A percentile compares a stretch with the other conserved stretches of the same genome.
These are phyloP conservation scores for Podarcis muralis DNA, from an alignment of 2,113 vertebrate species.

Conservation along the genomic window DNA sequence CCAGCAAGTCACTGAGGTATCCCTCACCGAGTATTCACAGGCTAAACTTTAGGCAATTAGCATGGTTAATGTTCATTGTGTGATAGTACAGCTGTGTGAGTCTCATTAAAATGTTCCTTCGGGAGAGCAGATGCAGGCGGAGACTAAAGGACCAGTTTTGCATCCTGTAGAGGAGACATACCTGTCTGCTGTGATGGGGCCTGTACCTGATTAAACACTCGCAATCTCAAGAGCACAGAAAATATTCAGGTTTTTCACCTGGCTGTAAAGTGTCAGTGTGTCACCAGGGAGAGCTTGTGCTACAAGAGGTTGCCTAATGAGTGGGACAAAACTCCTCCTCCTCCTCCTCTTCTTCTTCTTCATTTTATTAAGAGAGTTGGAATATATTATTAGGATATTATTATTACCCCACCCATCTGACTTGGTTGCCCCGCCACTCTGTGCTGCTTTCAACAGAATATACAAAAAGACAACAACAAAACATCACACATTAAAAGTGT, in stretches of 20 bases:
- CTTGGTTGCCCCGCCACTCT: no score
- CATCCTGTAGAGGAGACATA: constrained; percentile 33
- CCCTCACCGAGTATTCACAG: constrained; percentile 66
- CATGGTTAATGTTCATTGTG: constrained; percentile 76
- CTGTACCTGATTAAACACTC: constrained; percentile 47
- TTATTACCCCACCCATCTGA: no score
- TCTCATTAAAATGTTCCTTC: constrained; percentile 77
- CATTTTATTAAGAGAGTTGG: no score
- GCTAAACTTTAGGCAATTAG: constrained; percentile 78
- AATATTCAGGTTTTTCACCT: constrained; percentile 33
- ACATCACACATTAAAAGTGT: no score
- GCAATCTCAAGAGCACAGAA: background rate
- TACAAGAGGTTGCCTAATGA: background rate
- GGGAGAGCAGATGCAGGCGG: constrained; percentile 46
- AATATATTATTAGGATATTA: no score
- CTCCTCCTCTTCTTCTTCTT: no score
- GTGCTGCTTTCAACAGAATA: no score
- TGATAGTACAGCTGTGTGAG: constrained; percentile 76
- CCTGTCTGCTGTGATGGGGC: constrained; percentile 45
- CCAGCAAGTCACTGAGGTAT: constrained; percentile 58
- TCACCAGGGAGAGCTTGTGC: background rate
- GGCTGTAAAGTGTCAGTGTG: background rate
- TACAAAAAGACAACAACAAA: no score
- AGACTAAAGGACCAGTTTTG: constrained; percentile 71
- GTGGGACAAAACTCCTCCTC: background rate